Percentiles rank a stretch among this genome's conserved stretches.
These are phyloP conservation scores for Furcula furcula DNA, from an alignment of 2,888 invertebrate species.

Conservation along the genomic window DNA sequence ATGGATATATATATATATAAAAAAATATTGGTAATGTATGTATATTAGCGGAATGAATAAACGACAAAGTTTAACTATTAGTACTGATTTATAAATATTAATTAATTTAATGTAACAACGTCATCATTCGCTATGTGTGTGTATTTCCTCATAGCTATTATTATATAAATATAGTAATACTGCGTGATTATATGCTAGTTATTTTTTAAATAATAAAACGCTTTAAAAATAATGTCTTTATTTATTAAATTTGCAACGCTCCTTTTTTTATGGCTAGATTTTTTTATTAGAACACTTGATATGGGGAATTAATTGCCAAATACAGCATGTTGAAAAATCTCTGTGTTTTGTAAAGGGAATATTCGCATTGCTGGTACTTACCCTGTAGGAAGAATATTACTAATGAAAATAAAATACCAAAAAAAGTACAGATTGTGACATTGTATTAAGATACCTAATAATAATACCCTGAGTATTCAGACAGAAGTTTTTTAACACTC, in stretches of 20 bases:
- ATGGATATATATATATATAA: slow-evolving; percentile 39
- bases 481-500: too few relatives aligned
- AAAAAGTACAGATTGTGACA: too few relatives aligned
- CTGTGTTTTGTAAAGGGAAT: too few relatives aligned
- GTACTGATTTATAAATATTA: slow-evolving; percentile 58
- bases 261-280: too few relatives aligned
- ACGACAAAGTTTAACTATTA: slow-evolving; percentile 44
- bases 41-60: slow-evolving; percentile 60
- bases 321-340: too few relatives aligned
- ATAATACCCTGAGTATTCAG: too few relatives aligned
- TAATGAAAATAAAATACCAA: too few relatives aligned
- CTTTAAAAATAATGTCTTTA: slow-evolving; percentile 58
- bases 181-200: slow-evolving; percentile 76
- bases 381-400: too few relatives aligned
- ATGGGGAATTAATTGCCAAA: too few relatives aligned
- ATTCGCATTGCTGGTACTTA: too few relatives aligned
- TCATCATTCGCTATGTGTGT: slow-evolving; percentile 54
- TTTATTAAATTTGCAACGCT: neutral
- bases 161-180: slow-evolving; percentile 56
- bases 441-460: too few relatives aligned
- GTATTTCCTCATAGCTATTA: slow-evolving; percentile 71
- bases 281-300: too few relatives aligned
- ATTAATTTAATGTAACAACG: slow-evolving; percentile 46
- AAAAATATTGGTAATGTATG: slow-evolving; percentile 64
- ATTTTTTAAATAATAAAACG: slow-evolving; percentile 77